A percentile compares a stretch with the other conserved stretches of the same genome.
phyloP scores from a whole-genome alignment of 1,140 invertebrate species.

The Dinoponera quadriceps region DNA sequence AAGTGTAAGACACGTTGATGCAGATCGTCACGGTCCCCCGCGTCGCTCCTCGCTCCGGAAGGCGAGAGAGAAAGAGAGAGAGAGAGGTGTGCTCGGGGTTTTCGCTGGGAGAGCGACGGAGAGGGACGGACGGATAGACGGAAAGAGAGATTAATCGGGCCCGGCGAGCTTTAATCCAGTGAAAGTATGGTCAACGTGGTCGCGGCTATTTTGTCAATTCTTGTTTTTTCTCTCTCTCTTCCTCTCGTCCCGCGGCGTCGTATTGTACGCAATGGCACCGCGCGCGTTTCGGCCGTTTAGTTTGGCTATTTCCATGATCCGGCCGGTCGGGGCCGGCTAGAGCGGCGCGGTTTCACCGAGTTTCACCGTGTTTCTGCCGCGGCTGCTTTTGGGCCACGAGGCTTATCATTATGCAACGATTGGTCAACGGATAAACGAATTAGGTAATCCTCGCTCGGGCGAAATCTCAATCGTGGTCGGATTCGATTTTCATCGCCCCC shows the following conservation, averaged over 20 bases:
- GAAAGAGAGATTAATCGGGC: conserved; percentile 15
- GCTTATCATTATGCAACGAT: conserved; percentile 76
- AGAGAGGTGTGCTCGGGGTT: neutral
- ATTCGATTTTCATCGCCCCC: conserved; percentile 23
- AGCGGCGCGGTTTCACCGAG: conserved; percentile 69
- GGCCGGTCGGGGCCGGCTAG: conserved; percentile 22
- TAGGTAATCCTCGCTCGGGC: conserved; percentile 61
- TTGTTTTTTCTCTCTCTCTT: conserved; percentile 44
- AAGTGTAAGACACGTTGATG: conserved; percentile 42
- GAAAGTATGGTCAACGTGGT: conserved; percentile 62
- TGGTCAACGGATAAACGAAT: conserved; percentile 67
- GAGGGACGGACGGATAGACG: conserved; percentile 5
- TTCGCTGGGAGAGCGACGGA: no score
- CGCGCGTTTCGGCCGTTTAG: conserved; percentile 58
- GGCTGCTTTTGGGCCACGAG: conserved; percentile 63
- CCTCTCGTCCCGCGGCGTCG: conserved; percentile 6
- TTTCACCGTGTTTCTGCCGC: conserved; percentile 68
- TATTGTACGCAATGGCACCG: conserved; percentile 48
- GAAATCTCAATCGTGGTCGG: conserved; percentile 57
- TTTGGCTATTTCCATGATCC: conserved; percentile 55
- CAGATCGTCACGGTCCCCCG: conserved; percentile 49
- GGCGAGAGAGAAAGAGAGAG: neutral
- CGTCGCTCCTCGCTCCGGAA: neutral
- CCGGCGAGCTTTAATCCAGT: conserved; percentile 52
- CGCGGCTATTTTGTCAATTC: conserved; percentile 44